Evolutionary conservation across 2,888 invertebrate genomes (phyloP).

Genomic region (Dorcus parallelipipedus): DNA sequence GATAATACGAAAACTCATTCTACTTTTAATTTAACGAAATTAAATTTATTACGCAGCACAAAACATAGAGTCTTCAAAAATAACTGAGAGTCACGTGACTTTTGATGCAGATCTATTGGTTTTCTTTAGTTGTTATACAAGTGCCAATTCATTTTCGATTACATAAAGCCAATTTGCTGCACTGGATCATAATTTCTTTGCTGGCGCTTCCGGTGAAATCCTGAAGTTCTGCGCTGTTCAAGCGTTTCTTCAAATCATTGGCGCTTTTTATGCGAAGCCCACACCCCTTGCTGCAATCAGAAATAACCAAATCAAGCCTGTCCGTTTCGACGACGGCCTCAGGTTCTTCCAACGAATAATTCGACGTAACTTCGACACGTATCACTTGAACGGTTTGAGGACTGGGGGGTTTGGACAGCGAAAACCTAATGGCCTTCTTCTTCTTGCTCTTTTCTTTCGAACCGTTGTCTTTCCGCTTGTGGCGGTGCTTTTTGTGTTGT

Average conservation of each 20-base stretch:
- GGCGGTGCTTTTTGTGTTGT: background rate
- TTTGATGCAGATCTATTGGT: too few species aligned
- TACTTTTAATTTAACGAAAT: too few species aligned
- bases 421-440: conserved; percentile 38
- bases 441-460: conserved; percentile 11
- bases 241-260: conserved; percentile 5
- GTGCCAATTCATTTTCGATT: conserved; percentile 19
- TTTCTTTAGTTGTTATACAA: too few species aligned
- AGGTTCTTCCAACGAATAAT: conserved; percentile 34
- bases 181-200: conserved; percentile 32
- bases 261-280: conserved; percentile 4
- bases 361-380: conserved; percentile 46
- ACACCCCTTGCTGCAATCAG: conserved; percentile 16
- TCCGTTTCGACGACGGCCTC: conserved; percentile 12
- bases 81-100: too few species aligned
- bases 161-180: conserved; percentile 33
- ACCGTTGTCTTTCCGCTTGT: conserved; percentile 5
- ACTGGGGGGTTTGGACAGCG: conserved; percentile 42
- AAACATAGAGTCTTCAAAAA: too few species aligned
- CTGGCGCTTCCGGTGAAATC: conserved; percentile 9
- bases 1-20: too few species aligned
- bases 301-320: background rate
- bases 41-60: too few species aligned
- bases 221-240: background rate
- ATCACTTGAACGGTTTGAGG: conserved; percentile 46